These are phyloP conservation scores for Phalanger gymnotis DNA, from an alignment of 2,797 vertebrate species.

Conservation along the genomic window DNA sequence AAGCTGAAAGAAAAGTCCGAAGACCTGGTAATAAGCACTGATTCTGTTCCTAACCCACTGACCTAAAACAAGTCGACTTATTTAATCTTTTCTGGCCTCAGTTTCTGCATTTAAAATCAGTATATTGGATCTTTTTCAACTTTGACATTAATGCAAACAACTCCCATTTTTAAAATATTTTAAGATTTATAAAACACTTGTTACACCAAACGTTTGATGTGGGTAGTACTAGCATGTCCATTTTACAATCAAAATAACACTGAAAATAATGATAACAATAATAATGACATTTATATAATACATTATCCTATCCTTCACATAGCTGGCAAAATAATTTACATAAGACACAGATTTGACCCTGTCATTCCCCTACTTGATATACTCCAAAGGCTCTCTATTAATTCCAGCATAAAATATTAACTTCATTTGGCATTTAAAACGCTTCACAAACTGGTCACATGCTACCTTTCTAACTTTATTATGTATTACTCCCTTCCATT, in stretches of 20 bases:
- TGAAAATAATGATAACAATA: neutral
- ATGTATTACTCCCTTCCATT: neutral
- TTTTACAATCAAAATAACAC: neutral
- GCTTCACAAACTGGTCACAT: neutral
- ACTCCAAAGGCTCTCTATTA: neutral
- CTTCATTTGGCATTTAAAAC: neutral
- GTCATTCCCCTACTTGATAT: neutral
- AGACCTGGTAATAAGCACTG: neutral
- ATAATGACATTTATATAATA: neutral
- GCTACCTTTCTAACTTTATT: neutral
- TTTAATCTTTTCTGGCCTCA: neutral
- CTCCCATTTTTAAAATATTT: neutral
- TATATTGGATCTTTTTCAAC: neutral
- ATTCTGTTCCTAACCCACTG: neutral
- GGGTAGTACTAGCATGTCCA: neutral
- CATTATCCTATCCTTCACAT: neutral
- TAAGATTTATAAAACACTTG: neutral
- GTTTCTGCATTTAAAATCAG: neutral
- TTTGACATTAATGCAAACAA: neutral
- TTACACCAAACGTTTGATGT: neutral
- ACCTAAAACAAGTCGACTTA: neutral
- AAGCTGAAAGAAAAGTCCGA: neutral
- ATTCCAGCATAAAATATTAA: neutral
- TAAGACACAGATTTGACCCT: neutral
- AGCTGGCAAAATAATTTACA: neutral